phyloP scores from a whole-genome alignment of 2,888 invertebrate genomes.

The Polylopha cassiicola region DNA sequence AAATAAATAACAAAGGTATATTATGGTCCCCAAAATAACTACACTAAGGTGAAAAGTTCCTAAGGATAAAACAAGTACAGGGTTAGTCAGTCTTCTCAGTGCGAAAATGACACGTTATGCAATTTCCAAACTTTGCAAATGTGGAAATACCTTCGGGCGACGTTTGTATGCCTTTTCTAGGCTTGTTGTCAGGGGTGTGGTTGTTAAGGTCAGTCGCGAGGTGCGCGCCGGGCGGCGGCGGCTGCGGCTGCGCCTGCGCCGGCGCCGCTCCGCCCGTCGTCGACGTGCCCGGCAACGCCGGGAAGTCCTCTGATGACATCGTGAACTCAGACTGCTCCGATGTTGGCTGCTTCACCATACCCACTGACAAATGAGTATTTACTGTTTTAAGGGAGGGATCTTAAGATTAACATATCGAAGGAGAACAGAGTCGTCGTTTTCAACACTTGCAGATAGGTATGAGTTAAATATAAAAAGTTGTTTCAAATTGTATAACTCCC shows the following conservation, averaged over 20 bases:
- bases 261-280: constrained; percentile 74
- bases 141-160: constrained; percentile 87
- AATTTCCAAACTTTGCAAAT: too few species aligned
- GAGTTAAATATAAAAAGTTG: too few species aligned
- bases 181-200: constrained; percentile 69
- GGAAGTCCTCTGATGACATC: constrained; percentile 99
- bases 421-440: too few species aligned
- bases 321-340: constrained; percentile 95
- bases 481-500: too few species aligned
- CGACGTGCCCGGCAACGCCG: constrained; percentile 97
- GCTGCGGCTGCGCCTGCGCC: constrained; percentile 36
- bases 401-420: too few species aligned
- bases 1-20: too few species aligned
- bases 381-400: too few species aligned
- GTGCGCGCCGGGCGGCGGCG: constrained; percentile 32
- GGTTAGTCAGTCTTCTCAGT: background rate
- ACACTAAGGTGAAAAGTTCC: too few species aligned
- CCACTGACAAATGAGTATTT: constrained; percentile 82
- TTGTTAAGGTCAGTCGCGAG: constrained; percentile 47
- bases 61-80: constrained; percentile 1
- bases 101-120: too few species aligned
- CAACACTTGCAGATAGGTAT: too few species aligned
- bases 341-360: constrained; percentile 96
- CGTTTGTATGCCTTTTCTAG: constrained; percentile 94
- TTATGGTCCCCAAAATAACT: too few species aligned